phyloP scores from a whole-genome alignment of 2,113 vertebrate genomes.

The Speoplatyrhinus poulsoni region DNA sequence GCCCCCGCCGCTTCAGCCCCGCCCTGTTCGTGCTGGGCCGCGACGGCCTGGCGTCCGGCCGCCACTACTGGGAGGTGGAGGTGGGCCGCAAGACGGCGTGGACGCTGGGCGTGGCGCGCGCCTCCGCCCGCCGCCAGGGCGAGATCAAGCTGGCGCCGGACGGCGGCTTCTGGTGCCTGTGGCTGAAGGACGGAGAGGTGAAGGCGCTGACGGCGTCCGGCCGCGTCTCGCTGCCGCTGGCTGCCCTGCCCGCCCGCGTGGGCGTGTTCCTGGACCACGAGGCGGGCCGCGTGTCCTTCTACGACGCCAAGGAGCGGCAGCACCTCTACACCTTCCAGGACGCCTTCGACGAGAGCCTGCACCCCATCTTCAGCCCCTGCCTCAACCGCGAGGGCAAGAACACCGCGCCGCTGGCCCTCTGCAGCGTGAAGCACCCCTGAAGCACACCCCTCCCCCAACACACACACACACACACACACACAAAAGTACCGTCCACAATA shows the following conservation, averaged over 20 bases:
- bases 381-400: slow-evolving; percentile 74
- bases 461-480: no score
- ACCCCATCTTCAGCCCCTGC: slow-evolving; percentile 80
- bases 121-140: slow-evolving; percentile 71
- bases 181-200: slow-evolving; percentile 75
- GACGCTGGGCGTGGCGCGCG: slow-evolving; percentile 69
- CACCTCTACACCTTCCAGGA: slow-evolving; percentile 77
- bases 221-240: slow-evolving; percentile 58
- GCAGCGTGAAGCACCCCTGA: slow-evolving; percentile 66
- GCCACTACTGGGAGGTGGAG: slow-evolving; percentile 82
- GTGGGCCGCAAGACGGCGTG: slow-evolving; percentile 72
- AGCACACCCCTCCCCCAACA: no score
- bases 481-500: no score
- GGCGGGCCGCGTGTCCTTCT: slow-evolving; percentile 76
- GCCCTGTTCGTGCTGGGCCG: slow-evolving; percentile 74
- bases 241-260: slow-evolving; percentile 57
- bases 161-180: slow-evolving; percentile 78
- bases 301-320: slow-evolving; percentile 64
- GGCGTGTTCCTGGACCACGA: slow-evolving; percentile 79
- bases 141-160: slow-evolving; percentile 77
- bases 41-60: slow-evolving; percentile 62
- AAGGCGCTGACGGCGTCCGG: slow-evolving; percentile 53
- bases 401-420: slow-evolving; percentile 52
- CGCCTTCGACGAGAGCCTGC: slow-evolving; percentile 69
- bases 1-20: slow-evolving; percentile 68